Conservation (phyloP, 2,888 invertebrate species). For the Minunthozetes semirufus region DNA sequence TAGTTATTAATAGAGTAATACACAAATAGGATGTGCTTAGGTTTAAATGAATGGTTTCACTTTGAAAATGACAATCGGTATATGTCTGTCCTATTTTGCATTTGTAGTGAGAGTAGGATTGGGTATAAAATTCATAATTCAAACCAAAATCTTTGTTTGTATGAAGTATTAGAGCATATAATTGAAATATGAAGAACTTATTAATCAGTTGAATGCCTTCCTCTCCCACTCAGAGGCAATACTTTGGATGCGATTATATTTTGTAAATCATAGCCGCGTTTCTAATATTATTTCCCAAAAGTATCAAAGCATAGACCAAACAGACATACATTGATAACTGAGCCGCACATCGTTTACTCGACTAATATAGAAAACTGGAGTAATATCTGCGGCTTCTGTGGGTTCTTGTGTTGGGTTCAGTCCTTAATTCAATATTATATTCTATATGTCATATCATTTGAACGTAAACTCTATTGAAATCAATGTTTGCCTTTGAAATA, state of each 20-base stretch:
- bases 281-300: constrained; percentile 4
- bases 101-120: not conserved
- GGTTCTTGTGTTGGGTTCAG: no score
- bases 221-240: not conserved
- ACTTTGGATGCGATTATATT: not conserved
- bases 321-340: not conserved
- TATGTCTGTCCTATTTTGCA: no score
- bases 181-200: constrained; percentile 1
- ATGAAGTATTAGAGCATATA: not conserved
- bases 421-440: no score
- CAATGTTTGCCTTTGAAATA: no score
- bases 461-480: no score
- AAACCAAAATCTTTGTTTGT: not conserved
- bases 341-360: not conserved
- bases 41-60: no score
- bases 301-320: constrained; percentile 1
- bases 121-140: not conserved
- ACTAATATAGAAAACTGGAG: not conserved
- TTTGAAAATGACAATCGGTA: no score
- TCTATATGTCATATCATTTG: no score
- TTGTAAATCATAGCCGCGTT: not conserved
- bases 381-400: not conserved
- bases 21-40: no score
- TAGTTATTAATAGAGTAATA: no score
- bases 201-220: constrained; percentile 14